Evolutionary conservation across 1,140 invertebrate species (phyloP), one percentile per base, ranked within the genome.

Genomic region (Leptinotarsa texana): DNA sequence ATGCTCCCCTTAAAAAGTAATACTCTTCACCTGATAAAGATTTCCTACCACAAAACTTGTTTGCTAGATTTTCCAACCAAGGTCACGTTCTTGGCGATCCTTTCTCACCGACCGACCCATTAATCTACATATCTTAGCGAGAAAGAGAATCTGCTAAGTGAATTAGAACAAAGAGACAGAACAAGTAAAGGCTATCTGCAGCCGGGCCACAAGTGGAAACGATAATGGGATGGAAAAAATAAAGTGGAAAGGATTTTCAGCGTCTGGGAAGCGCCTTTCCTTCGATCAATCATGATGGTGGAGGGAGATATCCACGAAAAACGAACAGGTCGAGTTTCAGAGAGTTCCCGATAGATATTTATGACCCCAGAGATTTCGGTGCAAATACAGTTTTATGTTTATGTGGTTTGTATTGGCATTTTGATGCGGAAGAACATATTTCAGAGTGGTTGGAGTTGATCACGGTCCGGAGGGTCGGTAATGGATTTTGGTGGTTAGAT

Each of bases 281-380:
- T 47, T 68, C 66, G 49, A 68, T 68, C 66, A 68, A 68, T 68
- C 66, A 68, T 49, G 66, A 68, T 68, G 66, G 66, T 42, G 42
- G 42, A 27, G 15, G 66, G 66, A 68, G 66, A 68, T 68, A 68
- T 42, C 24, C 17, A 13, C 66, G 6, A 15, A 68, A 68, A 68
- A 68, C 66, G 42, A 47, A 68, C 66, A 68, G 66, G 66, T 68
- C 42, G 66, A 47, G 49, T 68, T 47, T 68, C 66, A 68, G 42
- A 68, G 42, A 68, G 66, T 33, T 42, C 66, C 42, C 66, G 66
- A 68, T 68, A 68, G 66, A 68, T 68, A 68, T 68, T 68, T 68
- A 68, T 68, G 66, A 49, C 66, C 33, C 66, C 17, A 18, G 66
- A 68, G 66, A 47, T 66, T 66, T 66, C 63, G 18, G 21, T 11